A percentile compares a stretch with the other conserved stretches of the same genome.
These are phyloP conservation scores for Gallinago jamesoni DNA, from an alignment of 2,113 vertebrate genomes.

Conservation along the genomic window DNA sequence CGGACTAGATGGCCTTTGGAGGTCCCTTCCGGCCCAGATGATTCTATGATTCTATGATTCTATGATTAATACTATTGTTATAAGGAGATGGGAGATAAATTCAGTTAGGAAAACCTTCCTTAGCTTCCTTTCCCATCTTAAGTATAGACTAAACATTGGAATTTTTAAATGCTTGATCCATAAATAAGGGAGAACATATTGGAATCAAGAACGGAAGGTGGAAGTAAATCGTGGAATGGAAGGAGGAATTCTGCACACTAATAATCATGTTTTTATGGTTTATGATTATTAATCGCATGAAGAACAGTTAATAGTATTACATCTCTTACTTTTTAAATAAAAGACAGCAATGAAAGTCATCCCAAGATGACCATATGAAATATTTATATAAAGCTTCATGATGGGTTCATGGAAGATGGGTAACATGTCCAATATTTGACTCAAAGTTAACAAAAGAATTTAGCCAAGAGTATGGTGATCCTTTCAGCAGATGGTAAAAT, in stretches of 20 bases:
- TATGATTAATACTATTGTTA: neutral
- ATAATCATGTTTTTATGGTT: neutral
- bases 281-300: neutral
- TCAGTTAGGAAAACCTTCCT: neutral
- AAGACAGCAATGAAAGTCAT: neutral
- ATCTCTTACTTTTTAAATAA: neutral
- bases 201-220: neutral
- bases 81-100: neutral
- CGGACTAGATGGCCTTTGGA: no score
- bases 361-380: neutral
- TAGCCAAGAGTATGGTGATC: neutral
- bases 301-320: neutral
- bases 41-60: no score
- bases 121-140: neutral
- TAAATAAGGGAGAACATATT: neutral
- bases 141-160: neutral
- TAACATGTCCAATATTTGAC: neutral
- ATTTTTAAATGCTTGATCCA: neutral
- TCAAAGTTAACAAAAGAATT: neutral
- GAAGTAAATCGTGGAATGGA: neutral
- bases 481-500: neutral
- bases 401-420: neutral
- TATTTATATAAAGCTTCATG: neutral
- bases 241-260: neutral
- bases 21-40: no score